A percentile compares a stretch with the other conserved stretches of the same genome.
phyloP scores from a whole-genome alignment of 2,113 vertebrate genomes.

The Panurus biarmicus region DNA sequence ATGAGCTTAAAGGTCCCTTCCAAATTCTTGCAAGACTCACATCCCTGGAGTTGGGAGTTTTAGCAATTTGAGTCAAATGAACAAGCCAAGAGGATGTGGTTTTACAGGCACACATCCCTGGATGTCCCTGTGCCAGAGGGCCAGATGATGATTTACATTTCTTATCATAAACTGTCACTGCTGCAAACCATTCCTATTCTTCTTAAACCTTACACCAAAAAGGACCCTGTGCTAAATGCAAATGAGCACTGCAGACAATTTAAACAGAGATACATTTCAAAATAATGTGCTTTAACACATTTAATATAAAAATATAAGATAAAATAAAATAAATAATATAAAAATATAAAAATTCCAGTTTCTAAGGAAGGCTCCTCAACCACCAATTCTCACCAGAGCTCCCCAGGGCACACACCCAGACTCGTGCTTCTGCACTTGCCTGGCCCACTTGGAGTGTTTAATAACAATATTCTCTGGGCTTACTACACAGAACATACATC shows the following conservation, averaged over 20 bases:
- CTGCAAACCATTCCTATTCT: background rate
- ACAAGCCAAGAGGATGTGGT: background rate
- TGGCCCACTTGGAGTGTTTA: background rate
- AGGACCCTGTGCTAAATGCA: background rate
- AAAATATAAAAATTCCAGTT: background rate
- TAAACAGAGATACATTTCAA: background rate
- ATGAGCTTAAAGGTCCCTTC: background rate
- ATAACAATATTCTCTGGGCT: background rate
- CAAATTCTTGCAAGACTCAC: background rate
- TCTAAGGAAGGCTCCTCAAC: background rate
- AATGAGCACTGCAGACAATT: background rate
- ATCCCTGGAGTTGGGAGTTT: background rate
- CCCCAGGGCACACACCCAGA: background rate
- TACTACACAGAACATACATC: background rate
- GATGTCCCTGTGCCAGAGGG: background rate
- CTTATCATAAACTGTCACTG: background rate
- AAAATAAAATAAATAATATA: too few relatives aligned
- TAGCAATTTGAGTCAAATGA: background rate
- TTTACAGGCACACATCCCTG: background rate
- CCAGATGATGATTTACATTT: accelerated
- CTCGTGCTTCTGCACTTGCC: background rate
- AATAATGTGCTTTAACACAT: background rate
- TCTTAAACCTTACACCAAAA: background rate
- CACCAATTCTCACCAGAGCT: background rate
- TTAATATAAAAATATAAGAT: too few relatives aligned